Conservation (phyloP, 2,888 invertebrate species). For the Epiblema foenella region DNA sequence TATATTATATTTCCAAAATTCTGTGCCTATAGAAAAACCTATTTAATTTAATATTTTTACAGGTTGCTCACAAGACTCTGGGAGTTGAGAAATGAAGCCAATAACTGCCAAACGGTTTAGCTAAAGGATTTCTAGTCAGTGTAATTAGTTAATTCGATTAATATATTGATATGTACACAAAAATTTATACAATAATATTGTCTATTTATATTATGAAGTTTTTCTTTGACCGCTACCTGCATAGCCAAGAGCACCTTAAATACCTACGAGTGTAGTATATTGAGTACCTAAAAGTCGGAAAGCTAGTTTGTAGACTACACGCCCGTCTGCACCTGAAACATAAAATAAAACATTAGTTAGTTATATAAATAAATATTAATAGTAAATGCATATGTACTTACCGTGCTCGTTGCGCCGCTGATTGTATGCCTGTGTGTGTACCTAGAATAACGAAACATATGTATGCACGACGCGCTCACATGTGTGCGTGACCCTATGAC, state of each 20-base stretch:
- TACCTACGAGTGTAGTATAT: neutral
- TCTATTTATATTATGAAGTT: constrained; percentile 75
- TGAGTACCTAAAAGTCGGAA: neutral
- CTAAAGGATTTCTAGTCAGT: constrained; percentile 72
- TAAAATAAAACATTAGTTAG: no score
- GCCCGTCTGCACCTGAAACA: no score
- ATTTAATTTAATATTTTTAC: constrained; percentile 45
- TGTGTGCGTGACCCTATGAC: no score
- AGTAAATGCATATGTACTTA: no score
- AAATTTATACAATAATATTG: constrained; percentile 83
- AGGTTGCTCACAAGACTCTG: constrained; percentile 83
- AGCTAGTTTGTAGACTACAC: no score
- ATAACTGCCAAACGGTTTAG: constrained; percentile 69
- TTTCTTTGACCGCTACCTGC: constrained; percentile 53
- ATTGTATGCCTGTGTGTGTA: no score
- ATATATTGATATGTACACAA: constrained; percentile 81
- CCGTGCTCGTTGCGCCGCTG: no score
- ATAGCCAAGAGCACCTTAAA: constrained; percentile 3
- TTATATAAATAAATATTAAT: no score
- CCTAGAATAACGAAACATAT: no score
- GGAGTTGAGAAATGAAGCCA: constrained; percentile 73
- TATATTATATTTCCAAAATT: no score
- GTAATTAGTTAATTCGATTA: constrained; percentile 77
- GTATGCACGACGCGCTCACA: no score
- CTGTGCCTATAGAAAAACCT: no score